Base-by-base conservation (phyloP, 2,797 vertebrate species). In the Myiotriccus ornatus region DNA sequence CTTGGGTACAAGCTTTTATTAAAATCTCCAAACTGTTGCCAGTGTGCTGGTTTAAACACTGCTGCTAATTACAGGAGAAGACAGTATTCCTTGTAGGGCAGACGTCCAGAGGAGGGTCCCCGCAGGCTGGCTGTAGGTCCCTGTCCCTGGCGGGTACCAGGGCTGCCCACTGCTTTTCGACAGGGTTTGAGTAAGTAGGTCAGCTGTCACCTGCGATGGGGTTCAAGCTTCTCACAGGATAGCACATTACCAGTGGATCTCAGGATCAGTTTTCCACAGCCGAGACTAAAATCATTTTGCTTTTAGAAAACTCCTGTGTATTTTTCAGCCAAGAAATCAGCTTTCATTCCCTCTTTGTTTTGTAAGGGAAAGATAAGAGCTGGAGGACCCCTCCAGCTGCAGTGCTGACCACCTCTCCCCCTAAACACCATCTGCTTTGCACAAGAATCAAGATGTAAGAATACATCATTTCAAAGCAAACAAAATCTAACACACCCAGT, bases 201-300 rank as follows among this genome's bases (percentile, higher is more conserved):
- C 97, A 97, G 96, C 95, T 93, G 96, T 71, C 97, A 97, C 91
- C 97, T 94, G 87, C 39, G 16, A 93, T 46, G 8, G 84, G 64
- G 82, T 71, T 95, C 90, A 53, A 60, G 84, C 95, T 96, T 75
- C 96, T 95, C 83, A 67, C 79, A 87, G 78, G 68, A 77, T 73
- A 95, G 47, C 35, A 90, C 46, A 4, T 89, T 93, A 94, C 80
- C 94, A 79, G 25, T 23, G 10, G 59, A 94, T 86, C 88, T 70
- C 71, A 65, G 92, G 88, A 97, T 98, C 97, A 71, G 94, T 80
- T 98, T 98, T 94, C 87, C 3, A 96, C 96, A 98, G 97, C 97
- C 97, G 96, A 95, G 82, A 75, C 91, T 90, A 87, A 95, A 97
- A 96, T 81, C 59, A 65, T 90, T 75, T 86, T 95, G 86, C 93